phyloP scores from a whole-genome alignment of 2,888 invertebrate genomes.

The Torymus auratus region DNA sequence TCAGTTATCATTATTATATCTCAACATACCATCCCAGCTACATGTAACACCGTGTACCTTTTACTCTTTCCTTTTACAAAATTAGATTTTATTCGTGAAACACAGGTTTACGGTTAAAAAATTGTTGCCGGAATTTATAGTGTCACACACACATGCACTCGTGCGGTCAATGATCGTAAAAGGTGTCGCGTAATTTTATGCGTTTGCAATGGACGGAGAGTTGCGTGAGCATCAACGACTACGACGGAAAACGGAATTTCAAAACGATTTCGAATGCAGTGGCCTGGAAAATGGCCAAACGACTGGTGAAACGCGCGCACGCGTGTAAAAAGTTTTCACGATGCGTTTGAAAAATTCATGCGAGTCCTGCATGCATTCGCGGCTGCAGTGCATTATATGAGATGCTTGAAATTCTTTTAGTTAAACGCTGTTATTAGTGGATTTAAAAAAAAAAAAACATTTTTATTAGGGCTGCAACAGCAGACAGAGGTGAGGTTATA shows the following conservation, averaged over 20 bases:
- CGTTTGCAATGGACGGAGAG: not conserved
- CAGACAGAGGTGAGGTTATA: no score
- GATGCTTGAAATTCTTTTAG: no score
- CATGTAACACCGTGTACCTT: no score
- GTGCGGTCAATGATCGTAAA: slow-evolving; percentile 12
- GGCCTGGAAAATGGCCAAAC: slow-evolving; percentile 25
- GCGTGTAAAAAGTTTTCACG: not conserved
- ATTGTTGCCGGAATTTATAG: no score
- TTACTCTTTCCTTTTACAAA: not conserved
- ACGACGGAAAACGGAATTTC: slow-evolving; percentile 10
- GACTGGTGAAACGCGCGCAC: not conserved
- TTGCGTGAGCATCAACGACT: slow-evolving; percentile 5
- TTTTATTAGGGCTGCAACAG: no score
- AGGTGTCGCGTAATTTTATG: slow-evolving; percentile 40
- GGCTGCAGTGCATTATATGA: no score
- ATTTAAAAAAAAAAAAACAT: not conserved
- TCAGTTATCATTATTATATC: no score
- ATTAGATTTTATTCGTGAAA: slow-evolving; percentile 10
- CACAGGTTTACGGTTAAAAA: not conserved
- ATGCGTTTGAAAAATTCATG: no score
- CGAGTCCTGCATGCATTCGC: no score
- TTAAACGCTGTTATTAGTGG: no score
- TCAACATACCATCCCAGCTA: no score
- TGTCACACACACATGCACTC: no score
- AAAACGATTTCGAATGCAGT: slow-evolving; percentile 26